Conservation (phyloP, 2,113 vertebrate genomes). For the Oxyura jamaicensis region DNA sequence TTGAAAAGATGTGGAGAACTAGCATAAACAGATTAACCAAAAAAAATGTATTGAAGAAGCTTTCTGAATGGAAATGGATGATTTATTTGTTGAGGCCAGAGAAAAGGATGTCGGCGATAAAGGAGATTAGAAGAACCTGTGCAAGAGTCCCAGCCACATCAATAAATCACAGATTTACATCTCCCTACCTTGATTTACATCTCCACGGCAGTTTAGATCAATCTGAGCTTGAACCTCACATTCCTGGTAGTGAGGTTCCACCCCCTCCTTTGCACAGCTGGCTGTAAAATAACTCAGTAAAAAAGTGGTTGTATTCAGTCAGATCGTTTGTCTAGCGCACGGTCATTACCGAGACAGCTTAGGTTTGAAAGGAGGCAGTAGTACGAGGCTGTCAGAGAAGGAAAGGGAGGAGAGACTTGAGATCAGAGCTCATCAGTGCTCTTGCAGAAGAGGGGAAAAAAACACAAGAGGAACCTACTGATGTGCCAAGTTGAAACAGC, state of each 20-base stretch:
- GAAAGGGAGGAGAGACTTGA: background rate
- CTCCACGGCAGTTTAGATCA: background rate
- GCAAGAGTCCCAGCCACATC: background rate
- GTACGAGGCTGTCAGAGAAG: background rate
- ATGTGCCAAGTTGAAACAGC: background rate
- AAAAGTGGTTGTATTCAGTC: background rate
- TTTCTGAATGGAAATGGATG: background rate
- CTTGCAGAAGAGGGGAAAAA: background rate
- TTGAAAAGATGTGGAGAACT: background rate
- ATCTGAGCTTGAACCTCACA: background rate
- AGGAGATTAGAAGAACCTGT: background rate
- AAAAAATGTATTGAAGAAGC: background rate
- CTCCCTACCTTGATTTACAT: background rate
- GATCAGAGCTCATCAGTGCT: background rate
- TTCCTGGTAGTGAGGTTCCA: background rate
- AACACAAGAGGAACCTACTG: background rate
- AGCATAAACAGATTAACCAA: background rate
- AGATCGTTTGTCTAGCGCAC: background rate
- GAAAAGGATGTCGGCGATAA: background rate
- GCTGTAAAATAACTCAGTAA: background rate
- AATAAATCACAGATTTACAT: background rate
- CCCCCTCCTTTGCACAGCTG: background rate
- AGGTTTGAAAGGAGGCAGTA: background rate
- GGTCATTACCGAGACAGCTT: background rate
- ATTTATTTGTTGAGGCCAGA: background rate